These are phyloP conservation scores for Bungarus multicinctus DNA, from an alignment of 2,113 vertebrate species.

Conservation along the genomic window DNA sequence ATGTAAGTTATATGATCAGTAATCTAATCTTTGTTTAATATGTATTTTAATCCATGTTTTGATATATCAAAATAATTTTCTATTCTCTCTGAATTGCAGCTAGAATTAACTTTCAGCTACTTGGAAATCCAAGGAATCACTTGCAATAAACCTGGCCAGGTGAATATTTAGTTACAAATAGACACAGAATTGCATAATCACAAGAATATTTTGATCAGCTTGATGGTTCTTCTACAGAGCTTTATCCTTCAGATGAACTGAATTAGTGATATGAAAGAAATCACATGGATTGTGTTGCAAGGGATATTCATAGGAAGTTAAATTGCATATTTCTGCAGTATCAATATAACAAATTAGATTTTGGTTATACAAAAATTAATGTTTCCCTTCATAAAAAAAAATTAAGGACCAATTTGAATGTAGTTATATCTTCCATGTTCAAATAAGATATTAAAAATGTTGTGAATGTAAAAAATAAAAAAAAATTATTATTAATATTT, in stretches of 20 bases:
- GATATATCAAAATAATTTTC: conserved; percentile 18
- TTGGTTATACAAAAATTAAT: neutral
- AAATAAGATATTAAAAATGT: neutral
- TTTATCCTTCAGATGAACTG: neutral
- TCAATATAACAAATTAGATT: neutral
- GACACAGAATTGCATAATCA: neutral
- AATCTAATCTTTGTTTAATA: neutral
- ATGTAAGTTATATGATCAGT: neutral
- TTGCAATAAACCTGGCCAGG: conserved; percentile 90
- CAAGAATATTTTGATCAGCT: neutral
- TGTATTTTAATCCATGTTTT: rapidly evolving
- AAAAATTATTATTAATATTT: neutral
- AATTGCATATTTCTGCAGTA: neutral
- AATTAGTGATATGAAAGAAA: neutral
- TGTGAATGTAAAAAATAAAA: neutral
- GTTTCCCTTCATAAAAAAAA: neutral
- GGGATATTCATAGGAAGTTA: neutral
- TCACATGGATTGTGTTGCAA: neutral
- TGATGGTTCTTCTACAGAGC: neutral
- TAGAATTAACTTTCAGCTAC: conserved; percentile 94
- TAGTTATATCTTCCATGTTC: neutral
- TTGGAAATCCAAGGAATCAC: conserved; percentile 93
- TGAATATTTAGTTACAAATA: conserved; percentile 60
- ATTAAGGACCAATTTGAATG: neutral
- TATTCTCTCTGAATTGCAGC: conserved; percentile 69